phyloP scores from a whole-genome alignment of 2,797 vertebrate genomes.

The Schizopygopsis malacanthus region DNA sequence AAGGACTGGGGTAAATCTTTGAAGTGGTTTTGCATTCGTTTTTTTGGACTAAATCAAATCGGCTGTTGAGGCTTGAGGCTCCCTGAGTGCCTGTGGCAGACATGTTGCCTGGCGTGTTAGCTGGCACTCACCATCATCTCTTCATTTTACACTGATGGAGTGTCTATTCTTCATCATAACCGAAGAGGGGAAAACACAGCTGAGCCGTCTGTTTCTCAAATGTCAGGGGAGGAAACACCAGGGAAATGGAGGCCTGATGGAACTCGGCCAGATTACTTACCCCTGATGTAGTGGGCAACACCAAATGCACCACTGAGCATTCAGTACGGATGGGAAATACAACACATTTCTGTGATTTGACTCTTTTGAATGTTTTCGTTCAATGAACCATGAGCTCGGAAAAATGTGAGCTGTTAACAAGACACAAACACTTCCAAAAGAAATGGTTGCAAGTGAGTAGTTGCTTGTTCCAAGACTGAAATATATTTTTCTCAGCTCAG shows the following conservation, averaged over 20 bases:
- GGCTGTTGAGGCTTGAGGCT: constrained; percentile 12
- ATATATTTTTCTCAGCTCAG: not conserved
- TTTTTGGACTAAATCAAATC: constrained; percentile 43
- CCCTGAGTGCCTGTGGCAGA: constrained; percentile 16
- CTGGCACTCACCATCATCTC: constrained; percentile 42
- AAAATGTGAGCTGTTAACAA: not conserved
- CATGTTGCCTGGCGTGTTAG: constrained; percentile 22
- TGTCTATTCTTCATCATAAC: constrained; percentile 50
- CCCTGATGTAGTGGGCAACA: constrained; percentile 8
- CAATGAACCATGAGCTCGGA: not conserved
- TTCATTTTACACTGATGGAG: constrained; percentile 55
- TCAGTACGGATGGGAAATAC: not conserved
- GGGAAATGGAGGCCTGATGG: constrained; percentile 42
- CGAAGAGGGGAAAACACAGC: constrained; percentile 47
- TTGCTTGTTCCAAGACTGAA: constrained; percentile 4
- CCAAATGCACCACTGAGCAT: not conserved
- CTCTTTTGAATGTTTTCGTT: not conserved
- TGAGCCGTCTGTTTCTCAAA: constrained; percentile 48
- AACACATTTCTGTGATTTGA: not conserved
- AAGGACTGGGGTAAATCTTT: constrained; percentile 25
- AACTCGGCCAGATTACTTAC: constrained; percentile 29
- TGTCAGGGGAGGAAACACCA: constrained; percentile 34
- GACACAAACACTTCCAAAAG: not conserved
- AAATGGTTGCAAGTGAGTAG: not conserved
- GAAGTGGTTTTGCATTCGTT: constrained; percentile 37